Base-by-base conservation (phyloP, 2,888 invertebrate species). In the Conus canariensis region DNA sequence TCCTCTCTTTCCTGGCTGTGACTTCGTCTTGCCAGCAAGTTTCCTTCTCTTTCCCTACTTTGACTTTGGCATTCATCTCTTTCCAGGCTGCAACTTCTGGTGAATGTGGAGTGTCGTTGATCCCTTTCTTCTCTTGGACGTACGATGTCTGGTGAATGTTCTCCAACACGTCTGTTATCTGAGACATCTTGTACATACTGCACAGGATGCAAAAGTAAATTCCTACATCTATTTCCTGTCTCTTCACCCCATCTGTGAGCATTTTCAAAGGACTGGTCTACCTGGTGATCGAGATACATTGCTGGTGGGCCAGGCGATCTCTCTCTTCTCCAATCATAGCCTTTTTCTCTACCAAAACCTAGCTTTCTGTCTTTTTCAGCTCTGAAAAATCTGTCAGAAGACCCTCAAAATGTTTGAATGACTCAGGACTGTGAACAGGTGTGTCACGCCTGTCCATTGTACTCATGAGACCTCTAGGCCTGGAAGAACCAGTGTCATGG, bases 301-400 rank as follows among this genome's bases (percentile, higher is more conserved):
- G 56, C 58, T n/a, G 10, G 22, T n/a, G 12, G 89, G 58, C 74
- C 85, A 58, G 30, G 88, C 10, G 85, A 74, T 77, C 87, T 89
- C 70, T 87, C 89, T 88, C 90, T 89, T 30, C 88, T 88, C 19
- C 77, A 30, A 22, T 88, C 90, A 56, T 85, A 80, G 59, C 59
- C 77, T 74, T 87, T 88, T 67, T 88, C 86, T 14, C 88, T 19
- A n/a, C 64, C 90, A 56, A 83, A 58, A 83, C 19, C 56, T 83
- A 25, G 16, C 25, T 56, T 58, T 58, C 82, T 56, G 56, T 58
- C 82, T 58, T 25, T 56, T 58, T 83, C 82, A 56, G 9, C 8
- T 83, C 56, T 83, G 25, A 10, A 9, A 83, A 56, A 83, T 58
- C 56, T 83, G 16, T 58, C 82, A 14, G 6, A 22, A 83, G 82